These are phyloP conservation scores for Trichogramma pretiosum DNA, from an alignment of 1,140 invertebrate genomes.

Conservation along the genomic window DNA sequence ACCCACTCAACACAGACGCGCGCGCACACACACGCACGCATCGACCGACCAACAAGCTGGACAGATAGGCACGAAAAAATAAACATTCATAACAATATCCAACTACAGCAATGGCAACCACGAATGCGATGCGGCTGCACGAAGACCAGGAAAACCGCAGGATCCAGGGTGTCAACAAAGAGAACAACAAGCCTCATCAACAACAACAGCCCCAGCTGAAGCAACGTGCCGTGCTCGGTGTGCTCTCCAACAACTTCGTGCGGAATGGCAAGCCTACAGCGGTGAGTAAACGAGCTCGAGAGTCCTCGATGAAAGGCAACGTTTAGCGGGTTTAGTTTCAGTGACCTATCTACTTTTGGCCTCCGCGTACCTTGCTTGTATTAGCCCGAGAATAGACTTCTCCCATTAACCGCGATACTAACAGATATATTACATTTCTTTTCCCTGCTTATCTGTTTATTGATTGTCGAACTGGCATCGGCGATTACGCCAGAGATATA, in stretches of 20 bases:
- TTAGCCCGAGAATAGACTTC: too few species aligned
- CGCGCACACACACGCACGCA: too few species aligned
- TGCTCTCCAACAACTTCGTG: constrained; percentile 41
- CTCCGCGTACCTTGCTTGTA: too few species aligned
- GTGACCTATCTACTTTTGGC: too few species aligned
- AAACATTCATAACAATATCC: not conserved
- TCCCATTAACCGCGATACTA: too few species aligned
- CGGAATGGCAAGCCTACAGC: constrained; percentile 33
- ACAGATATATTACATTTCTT: too few species aligned
- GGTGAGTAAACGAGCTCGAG: too few species aligned
- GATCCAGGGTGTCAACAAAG: constrained; percentile 30
- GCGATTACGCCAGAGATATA: too few species aligned
- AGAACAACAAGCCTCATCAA: constrained; percentile 37
- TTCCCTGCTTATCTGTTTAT: too few species aligned
- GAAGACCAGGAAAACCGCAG: constrained; percentile 58
- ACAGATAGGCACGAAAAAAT: not conserved
- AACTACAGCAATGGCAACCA: constrained; percentile 40
- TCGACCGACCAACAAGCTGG: not conserved
- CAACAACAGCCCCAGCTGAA: constrained; percentile 35
- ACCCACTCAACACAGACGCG: not conserved
- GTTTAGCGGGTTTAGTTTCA: too few species aligned
- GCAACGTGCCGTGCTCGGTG: constrained; percentile 51
- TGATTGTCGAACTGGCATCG: too few species aligned
- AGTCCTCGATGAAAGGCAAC: too few species aligned
- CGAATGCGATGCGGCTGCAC: constrained; percentile 54